phyloP scores from a whole-genome alignment of 2,113 vertebrate species.

The Apaloderma vittatum region DNA sequence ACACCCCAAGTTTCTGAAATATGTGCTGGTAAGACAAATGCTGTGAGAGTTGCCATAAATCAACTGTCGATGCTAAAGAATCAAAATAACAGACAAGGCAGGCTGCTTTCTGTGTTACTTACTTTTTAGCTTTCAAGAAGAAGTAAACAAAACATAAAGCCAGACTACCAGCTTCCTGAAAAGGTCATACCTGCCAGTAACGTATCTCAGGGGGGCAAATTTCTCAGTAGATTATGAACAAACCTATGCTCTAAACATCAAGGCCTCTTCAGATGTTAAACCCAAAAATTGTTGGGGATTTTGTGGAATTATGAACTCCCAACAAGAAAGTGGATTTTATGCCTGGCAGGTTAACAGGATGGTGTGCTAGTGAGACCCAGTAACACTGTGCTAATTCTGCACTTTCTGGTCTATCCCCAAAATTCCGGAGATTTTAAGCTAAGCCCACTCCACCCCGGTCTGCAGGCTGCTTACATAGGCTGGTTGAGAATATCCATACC shows the following conservation, averaged over 20 bases:
- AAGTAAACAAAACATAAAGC: not conserved
- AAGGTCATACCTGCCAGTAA: conserved; percentile 37
- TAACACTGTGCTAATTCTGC: not conserved
- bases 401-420: not conserved
- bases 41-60: not conserved
- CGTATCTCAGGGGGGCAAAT: not conserved
- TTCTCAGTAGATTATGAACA: not conserved
- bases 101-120: not conserved
- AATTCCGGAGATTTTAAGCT: conserved; percentile 40
- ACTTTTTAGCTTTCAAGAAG: conserved; percentile 23
- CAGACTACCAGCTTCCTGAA: not conserved
- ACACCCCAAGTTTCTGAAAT: not conserved
- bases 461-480: not conserved
- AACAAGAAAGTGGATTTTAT: not conserved
- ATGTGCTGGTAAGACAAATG: not conserved
- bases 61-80: not conserved
- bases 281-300: not conserved
- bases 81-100: not conserved
- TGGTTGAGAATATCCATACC: not conserved
- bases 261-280: conserved; percentile 36
- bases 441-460: not conserved
- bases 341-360: not conserved
- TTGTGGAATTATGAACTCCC: not conserved
- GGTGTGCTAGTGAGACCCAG: not conserved
- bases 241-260: not conserved